Evolutionary conservation across 2,113 vertebrate genomes (phyloP).

Genomic region (Erpornis zantholeuca): DNA sequence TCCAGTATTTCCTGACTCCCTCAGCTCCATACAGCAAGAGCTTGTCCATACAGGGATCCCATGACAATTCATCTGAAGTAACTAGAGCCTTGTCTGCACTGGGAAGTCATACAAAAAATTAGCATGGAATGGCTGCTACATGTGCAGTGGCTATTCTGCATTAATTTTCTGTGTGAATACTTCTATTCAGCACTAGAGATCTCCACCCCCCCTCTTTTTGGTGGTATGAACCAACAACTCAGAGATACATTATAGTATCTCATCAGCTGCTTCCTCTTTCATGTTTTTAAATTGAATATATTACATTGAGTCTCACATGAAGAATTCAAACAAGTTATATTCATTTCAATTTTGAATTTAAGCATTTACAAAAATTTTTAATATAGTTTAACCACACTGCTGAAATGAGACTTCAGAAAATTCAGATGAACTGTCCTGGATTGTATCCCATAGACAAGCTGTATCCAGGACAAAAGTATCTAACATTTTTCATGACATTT

Average conservation of each 20-base stretch:
- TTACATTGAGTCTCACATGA: background rate
- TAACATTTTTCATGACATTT: background rate
- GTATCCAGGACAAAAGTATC: background rate
- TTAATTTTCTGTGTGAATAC: slow-evolving; percentile 36
- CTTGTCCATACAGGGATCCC: background rate
- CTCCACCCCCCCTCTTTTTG: background rate
- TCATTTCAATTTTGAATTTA: background rate
- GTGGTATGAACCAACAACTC: background rate
- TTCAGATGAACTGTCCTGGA: background rate
- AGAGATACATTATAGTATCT: background rate
- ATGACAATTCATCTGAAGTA: slow-evolving; percentile 16
- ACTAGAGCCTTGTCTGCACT: background rate
- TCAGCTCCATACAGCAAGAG: background rate
- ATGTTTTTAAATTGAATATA: background rate
- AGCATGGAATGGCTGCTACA: slow-evolving; percentile 36
- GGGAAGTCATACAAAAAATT: slow-evolving; percentile 23
- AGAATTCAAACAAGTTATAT: background rate
- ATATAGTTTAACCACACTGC: background rate
- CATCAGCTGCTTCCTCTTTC: background rate
- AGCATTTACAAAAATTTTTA: background rate
- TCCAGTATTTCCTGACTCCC: slow-evolving; percentile 17
- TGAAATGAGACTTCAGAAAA: background rate
- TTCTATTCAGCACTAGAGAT: slow-evolving; percentile 13
- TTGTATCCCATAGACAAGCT: background rate
- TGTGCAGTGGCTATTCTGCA: background rate